Evolutionary conservation across 2,797 vertebrate species (phyloP).

Genomic region (Karalla daura): DNA sequence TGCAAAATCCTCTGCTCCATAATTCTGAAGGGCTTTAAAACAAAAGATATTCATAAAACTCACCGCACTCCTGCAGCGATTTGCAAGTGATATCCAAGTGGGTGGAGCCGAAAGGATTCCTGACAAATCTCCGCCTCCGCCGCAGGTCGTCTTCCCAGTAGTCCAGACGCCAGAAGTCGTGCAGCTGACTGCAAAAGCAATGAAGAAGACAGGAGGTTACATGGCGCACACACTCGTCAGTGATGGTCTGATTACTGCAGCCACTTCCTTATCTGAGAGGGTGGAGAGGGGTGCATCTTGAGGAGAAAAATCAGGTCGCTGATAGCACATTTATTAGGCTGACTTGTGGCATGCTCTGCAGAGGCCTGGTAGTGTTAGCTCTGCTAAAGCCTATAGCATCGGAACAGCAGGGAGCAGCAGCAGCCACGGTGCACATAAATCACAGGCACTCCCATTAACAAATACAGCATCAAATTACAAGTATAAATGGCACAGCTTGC

Average conservation of each 20-base stretch:
- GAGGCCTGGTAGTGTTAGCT: slow-evolving; percentile 64
- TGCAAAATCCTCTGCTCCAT: neutral
- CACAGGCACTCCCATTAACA: slow-evolving; percentile 90
- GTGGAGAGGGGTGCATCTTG: slow-evolving; percentile 43
- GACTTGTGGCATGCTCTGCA: slow-evolving; percentile 49
- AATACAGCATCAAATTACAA: slow-evolving; percentile 95
- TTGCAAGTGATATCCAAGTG: slow-evolving; percentile 92
- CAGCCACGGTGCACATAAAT: slow-evolving; percentile 87
- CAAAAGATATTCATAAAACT: slow-evolving; percentile 71
- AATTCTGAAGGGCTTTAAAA: neutral
- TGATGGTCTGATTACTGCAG: slow-evolving; percentile 55
- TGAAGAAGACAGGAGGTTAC: slow-evolving; percentile 55
- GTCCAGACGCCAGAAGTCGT: slow-evolving; percentile 98
- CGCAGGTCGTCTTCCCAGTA: slow-evolving; percentile 99
- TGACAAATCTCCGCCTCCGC: slow-evolving; percentile 93
- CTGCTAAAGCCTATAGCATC: slow-evolving; percentile 67
- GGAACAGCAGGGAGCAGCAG: slow-evolving; percentile 72
- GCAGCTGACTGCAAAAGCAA: slow-evolving; percentile 87
- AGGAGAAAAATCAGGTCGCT: slow-evolving; percentile 49
- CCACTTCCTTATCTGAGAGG: slow-evolving; percentile 53
- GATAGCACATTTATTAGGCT: slow-evolving; percentile 57
- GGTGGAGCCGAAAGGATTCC: slow-evolving; percentile 96
- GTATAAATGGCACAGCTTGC: slow-evolving; percentile 92
- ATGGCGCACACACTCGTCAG: slow-evolving; percentile 28
- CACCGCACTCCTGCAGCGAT: slow-evolving; percentile 92